phyloP scores from a whole-genome alignment of 2,113 vertebrate genomes.

The Ceuthmochares aereus region DNA sequence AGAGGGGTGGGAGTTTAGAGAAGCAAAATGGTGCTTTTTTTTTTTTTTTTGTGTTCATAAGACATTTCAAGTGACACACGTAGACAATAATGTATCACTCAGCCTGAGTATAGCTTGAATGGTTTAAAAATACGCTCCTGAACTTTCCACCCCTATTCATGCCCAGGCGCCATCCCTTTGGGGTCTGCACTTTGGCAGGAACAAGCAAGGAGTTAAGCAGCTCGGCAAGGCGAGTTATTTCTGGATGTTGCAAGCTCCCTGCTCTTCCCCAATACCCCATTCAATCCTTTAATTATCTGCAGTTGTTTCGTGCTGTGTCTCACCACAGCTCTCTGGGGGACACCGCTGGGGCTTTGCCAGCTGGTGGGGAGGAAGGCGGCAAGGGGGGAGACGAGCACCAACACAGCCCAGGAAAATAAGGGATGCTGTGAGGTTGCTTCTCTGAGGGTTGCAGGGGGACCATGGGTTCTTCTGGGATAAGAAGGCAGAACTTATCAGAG shows the following conservation, averaged over 20 bases:
- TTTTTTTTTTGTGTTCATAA: neutral
- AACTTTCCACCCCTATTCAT: slow-evolving; percentile 61
- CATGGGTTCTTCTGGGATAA: neutral
- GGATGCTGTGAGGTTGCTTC: neutral
- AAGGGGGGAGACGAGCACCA: fast-evolving
- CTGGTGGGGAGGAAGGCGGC: neutral
- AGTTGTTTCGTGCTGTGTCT: slow-evolving; percentile 56
- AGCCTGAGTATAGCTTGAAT: neutral
- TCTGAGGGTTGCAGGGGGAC: neutral
- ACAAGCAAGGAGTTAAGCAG: slow-evolving; percentile 65
- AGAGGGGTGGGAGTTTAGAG: slow-evolving; percentile 26
- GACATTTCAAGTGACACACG: slow-evolving; percentile 15
- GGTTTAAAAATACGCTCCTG: slow-evolving; percentile 51
- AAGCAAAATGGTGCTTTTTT: neutral
- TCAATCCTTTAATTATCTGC: slow-evolving; percentile 71
- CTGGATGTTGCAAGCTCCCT: slow-evolving; percentile 41
- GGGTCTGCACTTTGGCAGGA: slow-evolving; percentile 59
- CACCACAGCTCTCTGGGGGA: neutral
- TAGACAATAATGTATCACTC: slow-evolving; percentile 36
- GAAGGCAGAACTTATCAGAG: neutral
- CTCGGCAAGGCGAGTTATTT: slow-evolving; percentile 60
- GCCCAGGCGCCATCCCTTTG: slow-evolving; percentile 49
- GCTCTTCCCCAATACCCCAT: slow-evolving; percentile 18
- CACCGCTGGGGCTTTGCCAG: slow-evolving; percentile 9
- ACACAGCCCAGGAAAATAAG: neutral